These are phyloP conservation scores for Argyra leucocephala DNA, from an alignment of 2,888 invertebrate species.

Conservation along the genomic window DNA sequence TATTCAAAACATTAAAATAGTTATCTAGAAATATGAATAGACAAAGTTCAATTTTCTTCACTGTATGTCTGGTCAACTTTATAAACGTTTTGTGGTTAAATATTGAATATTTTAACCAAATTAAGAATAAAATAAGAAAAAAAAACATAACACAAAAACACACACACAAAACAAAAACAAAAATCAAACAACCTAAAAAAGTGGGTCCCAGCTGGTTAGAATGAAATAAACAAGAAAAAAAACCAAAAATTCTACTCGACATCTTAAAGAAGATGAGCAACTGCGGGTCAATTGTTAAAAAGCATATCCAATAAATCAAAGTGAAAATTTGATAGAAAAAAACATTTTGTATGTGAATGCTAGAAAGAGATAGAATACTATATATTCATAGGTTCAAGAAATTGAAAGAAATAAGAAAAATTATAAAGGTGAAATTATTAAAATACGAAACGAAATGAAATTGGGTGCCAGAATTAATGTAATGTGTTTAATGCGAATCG, in stretches of 20 bases:
- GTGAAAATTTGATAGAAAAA: slow-evolving; percentile 5
- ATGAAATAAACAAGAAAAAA: neutral
- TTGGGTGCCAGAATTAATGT: neutral
- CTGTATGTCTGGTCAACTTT: neutral
- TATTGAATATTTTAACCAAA: neutral
- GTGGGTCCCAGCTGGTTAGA: neutral
- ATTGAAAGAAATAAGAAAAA: neutral
- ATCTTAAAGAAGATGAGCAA: neutral
- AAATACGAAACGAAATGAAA: neutral
- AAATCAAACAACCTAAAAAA: neutral
- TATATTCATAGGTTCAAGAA: neutral
- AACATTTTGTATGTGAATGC: neutral
- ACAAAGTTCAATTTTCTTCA: no score
- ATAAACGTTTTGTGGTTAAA: neutral
- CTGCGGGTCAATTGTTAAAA: slow-evolving; percentile 12
- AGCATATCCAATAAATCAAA: slow-evolving; percentile 18
- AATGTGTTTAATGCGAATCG: neutral
- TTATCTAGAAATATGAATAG: no score
- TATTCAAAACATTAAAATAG: no score
- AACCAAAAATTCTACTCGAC: neutral
- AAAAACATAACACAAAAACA: neutral
- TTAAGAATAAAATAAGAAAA: neutral
- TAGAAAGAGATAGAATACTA: neutral
- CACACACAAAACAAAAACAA: neutral
- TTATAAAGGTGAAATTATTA: neutral